A percentile compares a stretch with the other conserved stretches of the same genome.
These are phyloP conservation scores for Agrilus biguttatus DNA, from an alignment of 2,888 invertebrate species.

Conservation along the genomic window DNA sequence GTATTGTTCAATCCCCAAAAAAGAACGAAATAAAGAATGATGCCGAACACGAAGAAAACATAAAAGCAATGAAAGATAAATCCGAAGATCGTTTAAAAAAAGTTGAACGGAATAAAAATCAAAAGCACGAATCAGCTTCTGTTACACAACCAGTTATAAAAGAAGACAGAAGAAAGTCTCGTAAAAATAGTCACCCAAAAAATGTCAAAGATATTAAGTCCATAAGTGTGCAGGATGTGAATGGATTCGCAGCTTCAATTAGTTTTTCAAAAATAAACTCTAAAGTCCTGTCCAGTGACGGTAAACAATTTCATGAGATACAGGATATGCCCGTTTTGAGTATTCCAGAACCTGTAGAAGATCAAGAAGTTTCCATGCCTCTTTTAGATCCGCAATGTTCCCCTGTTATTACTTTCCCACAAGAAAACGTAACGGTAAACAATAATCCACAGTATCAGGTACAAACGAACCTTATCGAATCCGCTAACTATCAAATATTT, in stretches of 20 bases:
- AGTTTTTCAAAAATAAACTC: too few relatives aligned
- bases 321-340: background rate
- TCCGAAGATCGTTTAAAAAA: too few relatives aligned
- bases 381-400: background rate
- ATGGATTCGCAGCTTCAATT: background rate
- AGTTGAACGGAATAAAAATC: too few relatives aligned
- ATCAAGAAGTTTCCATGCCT: background rate
- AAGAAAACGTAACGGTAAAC: background rate
- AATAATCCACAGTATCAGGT: background rate
- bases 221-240: background rate
- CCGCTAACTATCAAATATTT: too few relatives aligned
- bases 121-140: too few relatives aligned
- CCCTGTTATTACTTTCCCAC: background rate
- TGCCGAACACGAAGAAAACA: background rate
- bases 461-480: too few relatives aligned
- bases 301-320: too few relatives aligned
- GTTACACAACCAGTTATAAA: background rate
- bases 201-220: constrained; percentile 1
- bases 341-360: background rate
- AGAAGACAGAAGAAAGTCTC: background rate
- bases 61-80: too few relatives aligned
- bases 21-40: constrained; percentile 1
- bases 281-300: too few relatives aligned
- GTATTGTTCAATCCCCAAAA: background rate
- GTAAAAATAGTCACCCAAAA: constrained; percentile 1